Evolutionary conservation across 1,140 invertebrate species (phyloP).

Genomic region (Pogonomyrmex californicus): DNA sequence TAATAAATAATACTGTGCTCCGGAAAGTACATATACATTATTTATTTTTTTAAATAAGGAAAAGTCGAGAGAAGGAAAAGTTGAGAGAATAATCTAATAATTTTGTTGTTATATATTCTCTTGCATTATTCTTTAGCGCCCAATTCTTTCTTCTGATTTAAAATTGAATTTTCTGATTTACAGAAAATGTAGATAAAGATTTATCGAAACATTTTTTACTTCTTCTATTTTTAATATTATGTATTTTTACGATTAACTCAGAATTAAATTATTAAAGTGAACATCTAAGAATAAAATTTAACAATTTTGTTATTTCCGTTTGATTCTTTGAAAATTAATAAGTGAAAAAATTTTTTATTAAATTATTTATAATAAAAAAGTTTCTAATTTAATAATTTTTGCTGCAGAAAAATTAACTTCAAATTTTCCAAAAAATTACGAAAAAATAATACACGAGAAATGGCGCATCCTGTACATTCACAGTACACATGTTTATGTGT

Average conservation of each 20-base stretch:
- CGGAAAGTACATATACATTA: not conserved
- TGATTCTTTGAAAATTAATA: not conserved
- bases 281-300: not conserved
- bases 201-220: not conserved
- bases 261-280: constrained; percentile 15
- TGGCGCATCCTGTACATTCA: not conserved
- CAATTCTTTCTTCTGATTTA: not conserved
- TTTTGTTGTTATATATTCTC: not conserved
- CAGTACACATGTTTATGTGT: not conserved
- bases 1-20: constrained; percentile 16
- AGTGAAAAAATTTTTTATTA: not conserved
- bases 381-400: not conserved
- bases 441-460: not conserved
- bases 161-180: not conserved
- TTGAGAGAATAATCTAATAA: no score
- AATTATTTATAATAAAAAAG: not conserved
- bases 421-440: not conserved
- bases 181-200: not conserved
- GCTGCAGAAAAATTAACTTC: not conserved
- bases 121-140: not conserved
- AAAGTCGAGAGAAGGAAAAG: not conserved
- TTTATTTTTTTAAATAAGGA: constrained; percentile 3
- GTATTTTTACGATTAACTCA: constrained; percentile 1
- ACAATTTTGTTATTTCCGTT: not conserved
- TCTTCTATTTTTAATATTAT: constrained; percentile 10